Conservation (phyloP, 1,140 invertebrate species). For the Paracyclopina nana region DNA sequence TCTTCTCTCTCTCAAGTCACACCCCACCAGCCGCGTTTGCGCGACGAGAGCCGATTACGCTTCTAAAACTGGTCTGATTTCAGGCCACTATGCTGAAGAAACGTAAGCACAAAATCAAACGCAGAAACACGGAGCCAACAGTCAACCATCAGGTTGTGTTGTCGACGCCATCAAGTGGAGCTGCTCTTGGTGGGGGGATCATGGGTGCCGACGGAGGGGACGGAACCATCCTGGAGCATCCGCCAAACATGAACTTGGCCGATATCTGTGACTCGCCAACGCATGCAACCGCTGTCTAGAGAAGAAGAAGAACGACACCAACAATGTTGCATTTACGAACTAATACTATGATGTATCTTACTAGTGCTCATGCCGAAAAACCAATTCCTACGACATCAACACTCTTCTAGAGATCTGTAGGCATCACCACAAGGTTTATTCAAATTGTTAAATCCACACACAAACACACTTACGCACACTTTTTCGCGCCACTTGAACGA, state of each 20-base stretch:
- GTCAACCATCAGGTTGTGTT: slow-evolving; percentile 6
- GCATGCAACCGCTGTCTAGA: slow-evolving; percentile 16
- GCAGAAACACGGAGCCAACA: slow-evolving; percentile 22
- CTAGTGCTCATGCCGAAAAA: not conserved
- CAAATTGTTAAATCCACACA: not conserved
- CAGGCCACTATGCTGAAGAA: slow-evolving; percentile 24
- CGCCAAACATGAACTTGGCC: slow-evolving; percentile 10
- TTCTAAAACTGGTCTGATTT: not conserved
- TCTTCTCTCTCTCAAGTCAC: too few species aligned
- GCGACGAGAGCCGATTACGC: too few species aligned
- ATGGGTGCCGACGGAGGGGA: not conserved
- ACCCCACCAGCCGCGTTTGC: too few species aligned
- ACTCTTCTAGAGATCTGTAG: not conserved
- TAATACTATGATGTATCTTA: not conserved
- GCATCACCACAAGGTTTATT: not conserved
- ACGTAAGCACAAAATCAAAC: slow-evolving; percentile 20
- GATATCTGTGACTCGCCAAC: slow-evolving; percentile 16
- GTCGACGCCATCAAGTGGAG: not conserved
- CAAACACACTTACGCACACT: not conserved
- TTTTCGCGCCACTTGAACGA: not conserved
- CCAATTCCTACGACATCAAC: not conserved
- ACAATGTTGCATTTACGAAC: not conserved
- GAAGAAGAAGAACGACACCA: not conserved
- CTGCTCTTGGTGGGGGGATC: not conserved
- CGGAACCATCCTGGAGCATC: not conserved